phyloP scores from a whole-genome alignment of 2,888 invertebrate species.

The Drosophila paramelanica region DNA sequence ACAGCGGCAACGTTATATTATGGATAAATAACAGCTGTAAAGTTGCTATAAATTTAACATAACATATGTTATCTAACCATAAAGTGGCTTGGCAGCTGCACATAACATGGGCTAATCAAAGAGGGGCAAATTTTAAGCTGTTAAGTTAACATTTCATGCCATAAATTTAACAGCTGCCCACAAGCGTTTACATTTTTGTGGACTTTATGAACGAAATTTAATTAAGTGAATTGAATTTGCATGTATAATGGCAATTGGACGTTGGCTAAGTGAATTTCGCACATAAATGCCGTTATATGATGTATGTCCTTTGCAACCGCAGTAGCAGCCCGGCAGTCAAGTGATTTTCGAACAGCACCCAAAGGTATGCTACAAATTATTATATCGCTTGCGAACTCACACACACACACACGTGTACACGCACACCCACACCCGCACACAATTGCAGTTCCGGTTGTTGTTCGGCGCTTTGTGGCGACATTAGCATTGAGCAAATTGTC shows the following conservation, averaged over 20 bases:
- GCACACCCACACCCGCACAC: background rate
- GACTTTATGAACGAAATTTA: constrained; percentile 37
- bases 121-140: constrained; percentile 2
- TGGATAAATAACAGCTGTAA: background rate
- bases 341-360: constrained; percentile 57
- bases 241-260: constrained; percentile 51
- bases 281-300: constrained; percentile 27
- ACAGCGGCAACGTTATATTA: background rate
- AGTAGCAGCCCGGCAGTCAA: constrained; percentile 26
- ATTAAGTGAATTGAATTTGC: constrained; percentile 56
- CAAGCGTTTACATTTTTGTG: constrained; percentile 17
- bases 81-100: constrained; percentile 17
- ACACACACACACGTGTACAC: background rate
- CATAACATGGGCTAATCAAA: constrained; percentile 1
- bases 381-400: constrained; percentile 36
- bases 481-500: constrained; percentile 66
- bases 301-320: constrained; percentile 23
- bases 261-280: constrained; percentile 50
- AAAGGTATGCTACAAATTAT: constrained; percentile 63
- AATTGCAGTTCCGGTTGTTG: constrained; percentile 26
- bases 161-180: background rate
- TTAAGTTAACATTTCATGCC: background rate
- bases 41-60: constrained; percentile 14
- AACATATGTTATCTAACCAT: constrained; percentile 24
- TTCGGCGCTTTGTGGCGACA: constrained; percentile 49